A percentile compares a stretch with the other conserved stretches of the same genome.
Evolutionary conservation across 1,140 invertebrate genomes (phyloP).

Genomic region (Drosophila sturtevanti): DNA sequence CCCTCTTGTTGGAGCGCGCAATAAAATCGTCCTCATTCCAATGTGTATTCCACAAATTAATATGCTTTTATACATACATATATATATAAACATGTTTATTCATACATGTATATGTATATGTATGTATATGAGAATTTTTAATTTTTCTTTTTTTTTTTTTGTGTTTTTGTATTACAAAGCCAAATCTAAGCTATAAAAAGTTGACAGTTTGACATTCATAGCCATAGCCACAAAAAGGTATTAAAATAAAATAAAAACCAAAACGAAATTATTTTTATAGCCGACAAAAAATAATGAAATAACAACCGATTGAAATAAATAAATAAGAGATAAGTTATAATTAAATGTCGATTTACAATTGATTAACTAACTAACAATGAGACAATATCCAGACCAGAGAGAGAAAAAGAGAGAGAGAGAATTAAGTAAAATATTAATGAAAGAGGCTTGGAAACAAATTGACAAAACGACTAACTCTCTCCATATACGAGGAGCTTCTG

Average conservation of each 20-base stretch:
- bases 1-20: not conserved
- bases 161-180: constrained; percentile 12
- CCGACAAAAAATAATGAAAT: not conserved
- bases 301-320: constrained; percentile 43
- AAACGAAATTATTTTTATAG: constrained; percentile 1
- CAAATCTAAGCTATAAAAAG: constrained; percentile 23
- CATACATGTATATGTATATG: constrained; percentile 9
- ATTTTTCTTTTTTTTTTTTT: constrained; percentile 26
- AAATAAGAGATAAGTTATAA: constrained; percentile 70
- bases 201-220: constrained; percentile 24
- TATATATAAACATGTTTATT: not conserved
- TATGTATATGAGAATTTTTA: not conserved
- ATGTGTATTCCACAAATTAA: not conserved
- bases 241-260: constrained; percentile 4
- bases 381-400: constrained; percentile 1
- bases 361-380: constrained; percentile 49
- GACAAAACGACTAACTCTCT: not conserved
- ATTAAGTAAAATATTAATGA: constrained; percentile 27
- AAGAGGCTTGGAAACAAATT: not conserved
- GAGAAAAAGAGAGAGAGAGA: too few species aligned
- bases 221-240: constrained; percentile 13
- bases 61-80: not conserved
- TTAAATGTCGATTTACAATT: constrained; percentile 69
- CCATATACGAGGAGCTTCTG: too few species aligned
- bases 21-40: not conserved